phyloP scores from a whole-genome alignment of 1,140 invertebrate genomes.

The Cotesia glomerata region DNA sequence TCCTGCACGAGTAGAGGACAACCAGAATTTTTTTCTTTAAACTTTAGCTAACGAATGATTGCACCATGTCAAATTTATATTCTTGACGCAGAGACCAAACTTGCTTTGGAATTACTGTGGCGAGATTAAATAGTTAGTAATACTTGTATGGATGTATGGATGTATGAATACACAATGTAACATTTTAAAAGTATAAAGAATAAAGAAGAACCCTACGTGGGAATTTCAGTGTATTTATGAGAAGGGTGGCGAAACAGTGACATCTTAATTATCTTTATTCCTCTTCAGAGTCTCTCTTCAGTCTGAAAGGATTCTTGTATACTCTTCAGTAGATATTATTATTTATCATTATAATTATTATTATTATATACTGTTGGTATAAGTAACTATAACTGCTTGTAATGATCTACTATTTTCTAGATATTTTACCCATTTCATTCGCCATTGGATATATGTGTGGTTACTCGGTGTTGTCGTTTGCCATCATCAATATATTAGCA shows the following conservation, averaged over 20 bases:
- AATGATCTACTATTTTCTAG: neutral
- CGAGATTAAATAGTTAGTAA: slow-evolving; percentile 35
- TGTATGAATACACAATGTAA: slow-evolving; percentile 29
- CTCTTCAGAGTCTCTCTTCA: slow-evolving; percentile 1
- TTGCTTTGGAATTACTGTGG: slow-evolving; percentile 41
- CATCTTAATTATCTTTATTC: slow-evolving; percentile 37
- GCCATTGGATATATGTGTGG: neutral
- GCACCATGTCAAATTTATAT: slow-evolving; percentile 53
- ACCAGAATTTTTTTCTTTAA: slow-evolving; percentile 32
- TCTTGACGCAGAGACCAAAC: slow-evolving; percentile 37
- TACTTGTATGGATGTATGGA: slow-evolving; percentile 1
- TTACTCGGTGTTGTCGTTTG: slow-evolving; percentile 3
- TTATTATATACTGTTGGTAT: neutral
- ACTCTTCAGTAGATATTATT: neutral
- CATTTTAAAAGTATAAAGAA: neutral
- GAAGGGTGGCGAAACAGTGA: slow-evolving; percentile 28
- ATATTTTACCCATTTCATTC: neutral
- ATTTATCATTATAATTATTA: neutral
- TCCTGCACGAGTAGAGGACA: slow-evolving; percentile 29
- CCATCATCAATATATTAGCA: neutral
- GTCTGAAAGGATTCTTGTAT: neutral
- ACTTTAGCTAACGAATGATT: slow-evolving; percentile 50
- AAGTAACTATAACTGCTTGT: neutral
- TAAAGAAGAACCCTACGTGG: slow-evolving; percentile 28
- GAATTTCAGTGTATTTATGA: slow-evolving; percentile 35